These are phyloP conservation scores for Eumacrocentrus americanus DNA, from an alignment of 2,888 invertebrate genomes.

Conservation along the genomic window DNA sequence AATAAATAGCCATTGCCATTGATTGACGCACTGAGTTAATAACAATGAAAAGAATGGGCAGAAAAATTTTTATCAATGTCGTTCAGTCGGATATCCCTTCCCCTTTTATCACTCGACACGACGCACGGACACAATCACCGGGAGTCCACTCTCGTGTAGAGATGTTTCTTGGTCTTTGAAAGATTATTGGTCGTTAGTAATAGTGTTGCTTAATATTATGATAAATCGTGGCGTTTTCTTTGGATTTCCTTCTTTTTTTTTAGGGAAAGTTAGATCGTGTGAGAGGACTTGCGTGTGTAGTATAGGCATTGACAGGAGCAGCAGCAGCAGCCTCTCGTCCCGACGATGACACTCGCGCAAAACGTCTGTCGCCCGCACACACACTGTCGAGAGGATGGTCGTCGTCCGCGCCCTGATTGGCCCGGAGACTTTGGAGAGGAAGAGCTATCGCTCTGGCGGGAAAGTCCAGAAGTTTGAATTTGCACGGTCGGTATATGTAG, in stretches of 20 bases:
- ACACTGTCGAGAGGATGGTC: background rate
- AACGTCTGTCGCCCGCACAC: constrained; percentile 4
- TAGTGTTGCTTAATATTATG: no score
- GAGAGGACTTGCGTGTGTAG: background rate
- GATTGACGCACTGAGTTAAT: background rate
- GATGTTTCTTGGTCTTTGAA: no score
- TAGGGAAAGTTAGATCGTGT: no score
- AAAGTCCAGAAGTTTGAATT: background rate
- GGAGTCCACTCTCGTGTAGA: no score
- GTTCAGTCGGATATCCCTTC: constrained; percentile 19
- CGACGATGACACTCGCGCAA: constrained; percentile 15
- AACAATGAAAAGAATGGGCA: background rate
- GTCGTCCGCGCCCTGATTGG: constrained; percentile 17
- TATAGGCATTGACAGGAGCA: background rate
- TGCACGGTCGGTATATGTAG: background rate
- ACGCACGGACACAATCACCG: background rate
- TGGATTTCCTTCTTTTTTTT: background rate
- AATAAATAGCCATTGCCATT: background rate
- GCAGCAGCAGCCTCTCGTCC: background rate
- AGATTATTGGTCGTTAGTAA: no score
- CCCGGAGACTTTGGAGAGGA: constrained; percentile 6
- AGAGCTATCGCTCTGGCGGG: background rate
- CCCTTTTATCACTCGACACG: constrained; percentile 11
- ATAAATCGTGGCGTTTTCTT: no score
- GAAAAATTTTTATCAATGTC: constrained; percentile 13